Conservation (phyloP, 2,888 invertebrate species). For the Laothoe populi region DNA sequence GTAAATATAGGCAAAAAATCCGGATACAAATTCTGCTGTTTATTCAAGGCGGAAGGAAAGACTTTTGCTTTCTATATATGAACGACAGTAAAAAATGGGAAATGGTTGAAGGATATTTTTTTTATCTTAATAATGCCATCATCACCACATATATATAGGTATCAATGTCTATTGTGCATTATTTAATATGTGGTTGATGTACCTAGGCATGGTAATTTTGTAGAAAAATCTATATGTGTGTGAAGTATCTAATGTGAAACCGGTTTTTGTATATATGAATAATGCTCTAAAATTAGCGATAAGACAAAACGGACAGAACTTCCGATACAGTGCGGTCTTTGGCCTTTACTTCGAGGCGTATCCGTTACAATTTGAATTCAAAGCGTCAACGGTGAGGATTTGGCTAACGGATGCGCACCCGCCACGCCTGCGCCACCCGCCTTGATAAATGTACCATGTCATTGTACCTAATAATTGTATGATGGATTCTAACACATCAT, state of each 20-base stretch:
- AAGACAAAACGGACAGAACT: constrained; percentile 41
- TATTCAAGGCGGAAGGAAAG: not conserved
- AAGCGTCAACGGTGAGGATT: constrained; percentile 60
- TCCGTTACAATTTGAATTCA: constrained; percentile 75
- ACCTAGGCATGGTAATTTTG: too few relatives aligned
- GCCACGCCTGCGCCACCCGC: constrained; percentile 30
- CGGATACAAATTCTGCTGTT: not conserved
- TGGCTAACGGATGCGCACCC: constrained; percentile 61
- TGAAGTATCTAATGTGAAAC: constrained; percentile 1
- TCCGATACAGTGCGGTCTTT: constrained; percentile 56
- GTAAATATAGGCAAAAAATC: not conserved
- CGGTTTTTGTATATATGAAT: constrained; percentile 29
- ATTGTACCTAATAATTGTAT: constrained; percentile 31
- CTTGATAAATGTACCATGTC: not conserved
- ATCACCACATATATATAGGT: too few relatives aligned
- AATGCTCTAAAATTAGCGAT: constrained; percentile 40
- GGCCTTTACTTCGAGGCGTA: constrained; percentile 52
- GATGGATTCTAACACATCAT: constrained; percentile 37
- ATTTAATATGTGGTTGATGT: not conserved
- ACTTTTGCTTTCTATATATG: not conserved
- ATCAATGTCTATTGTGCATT: not conserved
- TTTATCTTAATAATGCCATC: not conserved
- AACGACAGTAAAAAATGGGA: not conserved
- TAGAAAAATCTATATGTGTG: too few relatives aligned
- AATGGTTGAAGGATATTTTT: not conserved